phyloP scores from a whole-genome alignment of 35 echinoderm and acorn worm species.

The Strongylocentrotus purpuratus region DNA sequence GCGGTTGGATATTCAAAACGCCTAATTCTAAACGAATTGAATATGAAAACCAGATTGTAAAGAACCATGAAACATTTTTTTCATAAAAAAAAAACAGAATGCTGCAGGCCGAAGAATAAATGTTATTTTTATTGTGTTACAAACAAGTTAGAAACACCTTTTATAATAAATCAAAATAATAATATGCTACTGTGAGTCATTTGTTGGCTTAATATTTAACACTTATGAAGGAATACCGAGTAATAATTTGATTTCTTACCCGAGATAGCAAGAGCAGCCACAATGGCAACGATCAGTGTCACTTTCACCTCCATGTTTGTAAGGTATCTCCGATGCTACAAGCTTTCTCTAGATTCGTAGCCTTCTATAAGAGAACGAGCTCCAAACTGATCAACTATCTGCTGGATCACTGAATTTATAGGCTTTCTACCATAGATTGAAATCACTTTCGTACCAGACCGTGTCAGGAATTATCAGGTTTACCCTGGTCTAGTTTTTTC shows the following conservation, averaged over 20 bases:
- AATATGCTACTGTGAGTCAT: too few species aligned
- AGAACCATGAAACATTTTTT: too few species aligned
- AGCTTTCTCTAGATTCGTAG: background rate
- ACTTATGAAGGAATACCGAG: background rate
- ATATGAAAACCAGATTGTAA: too few species aligned
- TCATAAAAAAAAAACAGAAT: too few species aligned
- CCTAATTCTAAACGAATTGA: too few species aligned
- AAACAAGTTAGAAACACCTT: too few species aligned
- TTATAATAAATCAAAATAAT: too few species aligned
- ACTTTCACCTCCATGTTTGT: background rate
- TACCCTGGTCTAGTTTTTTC: background rate
- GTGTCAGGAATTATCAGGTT: background rate
- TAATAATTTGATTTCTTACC: background rate
- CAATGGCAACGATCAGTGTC: background rate
- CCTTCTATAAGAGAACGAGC: background rate
- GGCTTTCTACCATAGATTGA: background rate
- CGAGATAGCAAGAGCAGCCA: background rate
- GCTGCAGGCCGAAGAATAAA: too few species aligned
- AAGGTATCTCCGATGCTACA: background rate
- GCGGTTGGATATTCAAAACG: too few species aligned
- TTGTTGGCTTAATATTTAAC: background rate
- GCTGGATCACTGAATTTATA: background rate
- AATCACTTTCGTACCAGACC: background rate
- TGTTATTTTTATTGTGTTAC: too few species aligned
- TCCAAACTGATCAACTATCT: background rate